Evolutionary conservation across 2,113 vertebrate species (phyloP).

Genomic region (Poecilia latipinna): DNA sequence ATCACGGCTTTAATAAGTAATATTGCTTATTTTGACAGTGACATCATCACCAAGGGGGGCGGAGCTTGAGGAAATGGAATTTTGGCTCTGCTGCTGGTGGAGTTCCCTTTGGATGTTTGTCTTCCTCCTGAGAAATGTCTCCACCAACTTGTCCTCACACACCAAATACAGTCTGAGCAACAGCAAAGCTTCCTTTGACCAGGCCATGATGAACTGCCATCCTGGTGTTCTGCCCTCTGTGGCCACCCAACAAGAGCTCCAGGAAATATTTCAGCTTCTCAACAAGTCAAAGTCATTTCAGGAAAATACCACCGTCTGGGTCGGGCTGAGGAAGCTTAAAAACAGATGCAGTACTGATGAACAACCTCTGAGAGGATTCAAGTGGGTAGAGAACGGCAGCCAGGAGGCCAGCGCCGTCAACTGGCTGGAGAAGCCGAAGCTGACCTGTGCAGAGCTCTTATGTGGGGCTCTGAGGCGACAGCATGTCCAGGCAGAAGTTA

Average conservation of each 20-base stretch:
- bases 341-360: conserved; percentile 28
- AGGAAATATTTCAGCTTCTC: conserved; percentile 40
- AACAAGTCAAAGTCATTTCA: fast-evolving
- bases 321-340: conserved; percentile 70
- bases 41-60: conserved; percentile 4
- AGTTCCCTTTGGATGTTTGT: conserved; percentile 45
- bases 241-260: conserved; percentile 41
- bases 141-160: background rate
- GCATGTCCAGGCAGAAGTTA: fast-evolving
- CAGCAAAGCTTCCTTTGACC: conserved; percentile 24
- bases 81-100: conserved; percentile 14
- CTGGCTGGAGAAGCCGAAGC: conserved; percentile 59
- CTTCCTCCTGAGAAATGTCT: conserved; percentile 3
- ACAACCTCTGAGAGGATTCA: conserved; percentile 69
- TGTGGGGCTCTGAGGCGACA: conserved; percentile 63
- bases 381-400: conserved; percentile 64
- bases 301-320: conserved; percentile 53
- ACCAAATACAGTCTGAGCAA: conserved; percentile 39
- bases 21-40: background rate
- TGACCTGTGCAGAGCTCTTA: conserved; percentile 48
- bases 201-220: conserved; percentile 52
- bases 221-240: conserved; percentile 65
- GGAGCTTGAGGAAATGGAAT: conserved; percentile 39
- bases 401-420: conserved; percentile 5
- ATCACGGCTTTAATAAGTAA: background rate